These are phyloP conservation scores for Cyanoramphus novaezelandiae DNA, from an alignment of 2,113 vertebrate species.

Conservation along the genomic window DNA sequence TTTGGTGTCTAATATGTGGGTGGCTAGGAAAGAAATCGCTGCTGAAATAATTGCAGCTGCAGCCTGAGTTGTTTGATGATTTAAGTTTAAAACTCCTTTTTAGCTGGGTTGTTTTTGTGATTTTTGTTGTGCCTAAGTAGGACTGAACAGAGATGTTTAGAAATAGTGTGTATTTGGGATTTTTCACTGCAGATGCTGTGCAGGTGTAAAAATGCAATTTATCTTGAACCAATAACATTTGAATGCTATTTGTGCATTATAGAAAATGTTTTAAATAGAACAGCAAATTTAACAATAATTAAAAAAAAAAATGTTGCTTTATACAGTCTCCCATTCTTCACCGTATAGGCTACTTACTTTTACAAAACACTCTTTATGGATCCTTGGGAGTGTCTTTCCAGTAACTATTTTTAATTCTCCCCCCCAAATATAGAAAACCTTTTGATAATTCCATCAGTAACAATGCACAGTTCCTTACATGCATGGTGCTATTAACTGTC, in stretches of 20 bases:
- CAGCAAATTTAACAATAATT: not conserved
- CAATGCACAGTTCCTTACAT: not conserved
- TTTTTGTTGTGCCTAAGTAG: not conserved
- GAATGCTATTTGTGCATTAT: not conserved
- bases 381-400: not conserved
- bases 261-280: not conserved
- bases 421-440: not conserved
- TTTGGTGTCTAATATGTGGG: not conserved
- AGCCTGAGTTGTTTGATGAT: not conserved
- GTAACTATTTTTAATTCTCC: not conserved
- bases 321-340: fast-evolving
- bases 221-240: not conserved
- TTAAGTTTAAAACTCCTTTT: not conserved
- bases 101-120: not conserved
- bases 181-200: not conserved
- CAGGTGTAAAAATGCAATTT: not conserved
- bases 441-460: not conserved
- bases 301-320: not conserved
- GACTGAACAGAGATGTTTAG: not conserved
- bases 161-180: not conserved
- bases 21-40: not conserved
- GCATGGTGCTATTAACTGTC: not conserved
- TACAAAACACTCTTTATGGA: not conserved
- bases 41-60: not conserved
- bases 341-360: not conserved